Conservation (phyloP, 2,113 vertebrate genomes). For the human (Homo sapiens) region DNA sequence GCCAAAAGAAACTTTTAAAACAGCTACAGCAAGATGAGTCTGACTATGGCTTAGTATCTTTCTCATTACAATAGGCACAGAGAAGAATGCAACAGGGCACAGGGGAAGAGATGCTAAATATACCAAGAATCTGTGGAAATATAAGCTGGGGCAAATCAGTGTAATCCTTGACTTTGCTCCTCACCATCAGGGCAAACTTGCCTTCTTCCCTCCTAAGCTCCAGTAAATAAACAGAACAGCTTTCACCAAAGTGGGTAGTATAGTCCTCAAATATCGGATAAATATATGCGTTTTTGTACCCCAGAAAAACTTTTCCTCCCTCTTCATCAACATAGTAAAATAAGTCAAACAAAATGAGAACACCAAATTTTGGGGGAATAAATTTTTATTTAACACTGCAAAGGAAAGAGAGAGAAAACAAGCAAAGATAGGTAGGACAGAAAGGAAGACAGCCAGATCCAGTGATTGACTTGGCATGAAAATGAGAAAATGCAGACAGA, state of each 20-base stretch:
- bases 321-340: not conserved
- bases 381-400: conserved; percentile 45
- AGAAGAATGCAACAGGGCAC: not conserved
- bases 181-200: not conserved
- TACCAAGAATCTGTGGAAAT: not conserved
- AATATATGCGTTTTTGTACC: not conserved
- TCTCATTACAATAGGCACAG: not conserved
- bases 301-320: not conserved
- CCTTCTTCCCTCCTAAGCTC: not conserved
- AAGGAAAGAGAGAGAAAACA: conserved; percentile 18
- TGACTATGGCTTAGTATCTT: not conserved
- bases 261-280: not conserved
- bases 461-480: not conserved
- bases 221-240: not conserved
- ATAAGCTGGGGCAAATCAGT: not conserved
- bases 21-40: not conserved
- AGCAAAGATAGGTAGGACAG: not conserved
- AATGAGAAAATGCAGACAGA: not conserved
- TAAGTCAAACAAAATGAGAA: not conserved
- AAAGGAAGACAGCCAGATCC: not conserved
- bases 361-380: not conserved
- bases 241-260: not conserved
- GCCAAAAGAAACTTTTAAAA: not conserved
- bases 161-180: not conserved
- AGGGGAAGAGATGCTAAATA: not conserved